A percentile compares a stretch with the other conserved stretches of the same genome.
These are phyloP conservation scores for Dendrolimus houi DNA, from an alignment of 2,888 invertebrate genomes.

Conservation along the genomic window DNA sequence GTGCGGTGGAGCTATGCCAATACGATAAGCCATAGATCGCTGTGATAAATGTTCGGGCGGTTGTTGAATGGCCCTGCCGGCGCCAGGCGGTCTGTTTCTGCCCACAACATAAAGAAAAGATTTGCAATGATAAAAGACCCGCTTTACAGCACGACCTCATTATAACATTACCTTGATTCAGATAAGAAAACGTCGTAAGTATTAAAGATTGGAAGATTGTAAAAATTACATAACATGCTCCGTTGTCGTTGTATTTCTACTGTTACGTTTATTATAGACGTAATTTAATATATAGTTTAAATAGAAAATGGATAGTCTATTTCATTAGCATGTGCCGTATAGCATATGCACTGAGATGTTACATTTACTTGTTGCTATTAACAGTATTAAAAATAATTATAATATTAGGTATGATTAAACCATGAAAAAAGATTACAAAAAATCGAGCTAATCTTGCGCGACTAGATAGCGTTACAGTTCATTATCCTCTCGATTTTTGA, in stretches of 20 bases:
- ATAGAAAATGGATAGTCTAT: too few species aligned
- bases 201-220: neutral
- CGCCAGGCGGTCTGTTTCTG: conserved; percentile 41
- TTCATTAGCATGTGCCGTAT: too few species aligned
- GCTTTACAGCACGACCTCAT: neutral
- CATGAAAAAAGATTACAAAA: too few species aligned
- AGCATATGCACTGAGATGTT: too few species aligned
- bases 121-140: conserved; percentile 1
- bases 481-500: too few species aligned
- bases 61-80: conserved; percentile 23
- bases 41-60: conserved; percentile 33
- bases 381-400: too few species aligned
- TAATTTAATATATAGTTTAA: too few species aligned
- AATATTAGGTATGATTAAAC: too few species aligned
- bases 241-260: too few species aligned
- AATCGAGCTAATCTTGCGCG: too few species aligned
- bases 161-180: conserved; percentile 1
- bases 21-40: conserved; percentile 26
- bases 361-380: too few species aligned
- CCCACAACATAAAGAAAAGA: neutral
- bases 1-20: conserved; percentile 30
- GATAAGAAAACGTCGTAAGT: neutral
- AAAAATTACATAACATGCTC: neutral
- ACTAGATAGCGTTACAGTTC: too few species aligned
- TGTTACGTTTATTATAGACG: neutral